phyloP scores from a whole-genome alignment of 2,888 invertebrate species.

The Lochmaea crataegi region DNA sequence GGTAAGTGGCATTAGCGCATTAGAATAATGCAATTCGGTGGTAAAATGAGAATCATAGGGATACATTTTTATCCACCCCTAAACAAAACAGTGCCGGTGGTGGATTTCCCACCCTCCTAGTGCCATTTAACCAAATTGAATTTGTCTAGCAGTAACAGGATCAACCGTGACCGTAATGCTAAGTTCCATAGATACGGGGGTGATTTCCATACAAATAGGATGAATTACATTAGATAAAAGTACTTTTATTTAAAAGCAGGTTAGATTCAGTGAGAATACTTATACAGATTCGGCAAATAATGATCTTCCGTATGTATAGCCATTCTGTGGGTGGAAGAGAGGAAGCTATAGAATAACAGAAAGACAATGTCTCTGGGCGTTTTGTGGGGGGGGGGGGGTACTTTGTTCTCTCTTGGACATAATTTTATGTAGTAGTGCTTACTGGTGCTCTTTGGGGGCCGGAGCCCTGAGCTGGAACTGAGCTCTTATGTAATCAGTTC shows the following conservation, averaged over 20 bases:
- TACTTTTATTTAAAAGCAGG: not conserved
- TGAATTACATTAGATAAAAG: not conserved
- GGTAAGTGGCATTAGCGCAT: conserved; percentile 28
- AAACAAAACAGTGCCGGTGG: conserved; percentile 25
- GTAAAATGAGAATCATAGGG: conserved; percentile 26
- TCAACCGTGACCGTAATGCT: conserved; percentile 30
- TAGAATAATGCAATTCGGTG: conserved; percentile 29
- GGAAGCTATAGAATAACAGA: too few species aligned
- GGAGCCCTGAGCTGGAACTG: too few species aligned
- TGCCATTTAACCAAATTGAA: conserved; percentile 31
- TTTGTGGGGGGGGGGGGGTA: too few species aligned
- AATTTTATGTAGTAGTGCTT: too few species aligned
- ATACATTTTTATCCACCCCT: conserved; percentile 25
- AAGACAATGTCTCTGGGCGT: too few species aligned
- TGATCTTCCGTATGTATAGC: too few species aligned
- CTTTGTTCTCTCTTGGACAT: too few species aligned
- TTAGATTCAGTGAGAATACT: too few species aligned
- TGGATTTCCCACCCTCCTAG: conserved; percentile 31
- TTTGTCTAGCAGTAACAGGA: conserved; percentile 29
- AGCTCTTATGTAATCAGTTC: too few species aligned
- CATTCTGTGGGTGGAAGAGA: too few species aligned
- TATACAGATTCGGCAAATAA: too few species aligned
- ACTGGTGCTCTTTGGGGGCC: too few species aligned
- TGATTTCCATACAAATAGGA: not conserved
- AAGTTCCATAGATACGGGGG: conserved; percentile 9